phyloP scores from a whole-genome alignment of 2,888 invertebrate species.

The Lepidonotus clava region DNA sequence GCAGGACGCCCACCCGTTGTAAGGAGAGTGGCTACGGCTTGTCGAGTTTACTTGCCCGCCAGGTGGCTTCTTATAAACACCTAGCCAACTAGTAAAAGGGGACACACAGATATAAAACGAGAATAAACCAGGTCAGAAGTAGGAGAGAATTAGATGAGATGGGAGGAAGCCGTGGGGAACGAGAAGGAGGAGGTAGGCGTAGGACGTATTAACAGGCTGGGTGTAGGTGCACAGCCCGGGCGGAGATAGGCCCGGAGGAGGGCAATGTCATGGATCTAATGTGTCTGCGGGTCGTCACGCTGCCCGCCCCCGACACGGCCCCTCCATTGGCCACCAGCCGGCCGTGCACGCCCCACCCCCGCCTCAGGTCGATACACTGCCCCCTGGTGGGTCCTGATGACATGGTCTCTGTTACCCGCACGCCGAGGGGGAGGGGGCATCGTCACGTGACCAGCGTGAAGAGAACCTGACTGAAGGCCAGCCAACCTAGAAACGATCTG shows the following conservation, averaged over 20 bases:
- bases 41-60: too few species aligned
- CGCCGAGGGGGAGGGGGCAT: background rate
- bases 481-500: background rate
- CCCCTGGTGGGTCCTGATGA: background rate
- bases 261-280: slow-evolving; percentile 10
- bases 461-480: background rate
- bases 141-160: background rate
- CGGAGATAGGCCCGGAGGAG: background rate
- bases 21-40: too few species aligned
- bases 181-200: background rate
- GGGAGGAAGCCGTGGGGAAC: background rate
- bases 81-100: too few species aligned
- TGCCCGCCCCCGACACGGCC: background rate
- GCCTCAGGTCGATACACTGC: background rate
- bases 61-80: too few species aligned
- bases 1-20: background rate
- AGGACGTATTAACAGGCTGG: background rate
- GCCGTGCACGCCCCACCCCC: background rate
- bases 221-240: too few species aligned
- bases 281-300: background rate
- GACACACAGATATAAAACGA: too few species aligned
- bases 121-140: background rate
- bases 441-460: background rate
- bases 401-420: background rate
- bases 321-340: background rate